These are phyloP conservation scores for Climacteris rufus DNA, from an alignment of 2,113 vertebrate species.

Conservation along the genomic window DNA sequence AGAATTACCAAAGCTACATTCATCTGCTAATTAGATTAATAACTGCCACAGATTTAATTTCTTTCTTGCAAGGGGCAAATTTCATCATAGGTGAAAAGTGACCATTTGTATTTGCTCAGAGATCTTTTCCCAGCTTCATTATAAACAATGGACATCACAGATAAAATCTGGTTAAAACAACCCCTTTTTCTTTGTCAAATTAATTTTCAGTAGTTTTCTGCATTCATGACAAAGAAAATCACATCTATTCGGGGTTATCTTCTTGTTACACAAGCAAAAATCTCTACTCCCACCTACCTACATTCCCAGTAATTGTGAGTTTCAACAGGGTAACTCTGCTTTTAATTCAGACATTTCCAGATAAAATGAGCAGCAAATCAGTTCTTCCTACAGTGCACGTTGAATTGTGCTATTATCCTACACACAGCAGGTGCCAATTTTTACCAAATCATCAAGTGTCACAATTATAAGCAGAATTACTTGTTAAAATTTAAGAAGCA, in stretches of 20 bases:
- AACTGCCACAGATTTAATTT: not conserved
- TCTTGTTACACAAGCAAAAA: not conserved
- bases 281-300: not conserved
- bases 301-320: not conserved
- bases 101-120: not conserved
- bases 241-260: not conserved
- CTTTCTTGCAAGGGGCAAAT: not conserved
- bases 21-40: not conserved
- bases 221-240: not conserved
- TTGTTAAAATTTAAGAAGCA: constrained; percentile 66
- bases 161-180: not conserved
- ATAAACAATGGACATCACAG: not conserved
- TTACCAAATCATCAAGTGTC: constrained; percentile 54
- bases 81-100: not conserved
- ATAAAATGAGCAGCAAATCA: constrained; percentile 69
- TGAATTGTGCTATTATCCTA: constrained; percentile 68
- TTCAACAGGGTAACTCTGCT: constrained; percentile 1
- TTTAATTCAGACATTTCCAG: constrained; percentile 65
- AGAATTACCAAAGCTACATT: not conserved
- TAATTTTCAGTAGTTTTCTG: not conserved
- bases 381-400: constrained; percentile 43
- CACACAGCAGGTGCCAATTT: constrained; percentile 63
- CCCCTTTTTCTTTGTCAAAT: not conserved
- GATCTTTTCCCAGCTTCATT: not conserved
- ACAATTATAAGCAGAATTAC: constrained; percentile 71